Conservation (phyloP, 2,113 vertebrate genomes). For the Illadopsis cleaveri region DNA sequence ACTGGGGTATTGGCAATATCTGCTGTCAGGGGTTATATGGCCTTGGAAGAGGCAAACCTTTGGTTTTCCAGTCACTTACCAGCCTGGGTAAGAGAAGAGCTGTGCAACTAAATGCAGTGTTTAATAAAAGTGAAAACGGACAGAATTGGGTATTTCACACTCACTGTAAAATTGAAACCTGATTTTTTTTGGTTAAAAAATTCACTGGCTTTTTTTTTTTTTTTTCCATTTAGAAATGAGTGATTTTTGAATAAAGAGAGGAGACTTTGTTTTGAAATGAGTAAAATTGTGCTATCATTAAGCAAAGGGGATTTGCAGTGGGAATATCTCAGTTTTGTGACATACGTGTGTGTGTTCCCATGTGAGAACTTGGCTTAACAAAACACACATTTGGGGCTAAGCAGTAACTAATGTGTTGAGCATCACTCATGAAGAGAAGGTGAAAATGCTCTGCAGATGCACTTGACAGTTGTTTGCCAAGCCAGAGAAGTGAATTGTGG, state of each 20-base stretch:
- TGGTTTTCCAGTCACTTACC: neutral
- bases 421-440: neutral
- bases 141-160: neutral
- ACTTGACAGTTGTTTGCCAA: neutral
- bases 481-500: neutral
- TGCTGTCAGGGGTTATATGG: neutral
- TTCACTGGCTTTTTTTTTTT: neutral
- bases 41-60: neutral
- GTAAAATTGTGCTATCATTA: neutral
- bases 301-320: slow-evolving; percentile 15
- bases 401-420: neutral
- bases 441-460: neutral
- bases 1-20: neutral
- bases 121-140: slow-evolving; percentile 39
- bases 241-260: neutral
- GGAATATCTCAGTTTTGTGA: neutral
- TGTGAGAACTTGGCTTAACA: neutral
- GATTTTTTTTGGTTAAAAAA: neutral
- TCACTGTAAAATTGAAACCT: slow-evolving; percentile 29
- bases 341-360: accelerated
- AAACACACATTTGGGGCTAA: neutral
- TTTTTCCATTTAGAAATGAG: slow-evolving; percentile 34
- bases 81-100: neutral
- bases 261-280: slow-evolving; percentile 15
- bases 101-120: neutral